Percentiles rank a stretch among this genome's conserved stretches.
phyloP scores from a whole-genome alignment of 2,888 invertebrate species.

The Agrypnus murinus region DNA sequence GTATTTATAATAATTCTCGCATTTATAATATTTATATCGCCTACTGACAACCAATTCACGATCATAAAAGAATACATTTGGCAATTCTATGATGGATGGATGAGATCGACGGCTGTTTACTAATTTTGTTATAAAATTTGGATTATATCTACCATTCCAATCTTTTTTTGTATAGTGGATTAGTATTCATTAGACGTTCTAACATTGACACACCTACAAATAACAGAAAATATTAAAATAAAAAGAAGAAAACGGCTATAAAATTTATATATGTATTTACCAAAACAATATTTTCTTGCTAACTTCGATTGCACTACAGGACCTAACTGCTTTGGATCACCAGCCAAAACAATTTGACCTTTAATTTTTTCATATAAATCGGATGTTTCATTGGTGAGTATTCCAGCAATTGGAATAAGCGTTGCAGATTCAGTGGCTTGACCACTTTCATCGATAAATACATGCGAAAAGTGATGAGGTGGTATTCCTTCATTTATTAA shows the following conservation, averaged over 20 bases:
- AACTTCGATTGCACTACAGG: constrained; percentile 74
- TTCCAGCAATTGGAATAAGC: constrained; percentile 75
- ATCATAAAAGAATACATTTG: constrained; percentile 83
- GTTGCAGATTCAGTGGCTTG: constrained; percentile 81
- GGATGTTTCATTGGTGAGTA: constrained; percentile 57
- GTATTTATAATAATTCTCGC: too few relatives aligned
- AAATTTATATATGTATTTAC: constrained; percentile 58
- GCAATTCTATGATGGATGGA: constrained; percentile 76
- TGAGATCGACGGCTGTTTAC: constrained; percentile 84
- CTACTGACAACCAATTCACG: constrained; percentile 74
- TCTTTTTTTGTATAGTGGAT: constrained; percentile 70
- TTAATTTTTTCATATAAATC: constrained; percentile 55
- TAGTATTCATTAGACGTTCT: constrained; percentile 77
- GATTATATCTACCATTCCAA: constrained; percentile 66
- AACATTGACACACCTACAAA: constrained; percentile 77
- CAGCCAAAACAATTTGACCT: constrained; percentile 78
- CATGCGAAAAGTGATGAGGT: constrained; percentile 76
- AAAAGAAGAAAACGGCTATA: background rate
- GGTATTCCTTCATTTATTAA: constrained; percentile 62
- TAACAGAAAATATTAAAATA: constrained; percentile 14
- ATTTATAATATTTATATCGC: constrained; percentile 62
- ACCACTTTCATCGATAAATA: constrained; percentile 85
- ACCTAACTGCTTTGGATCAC: constrained; percentile 83
- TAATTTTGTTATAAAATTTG: constrained; percentile 81
- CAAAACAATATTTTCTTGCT: constrained; percentile 68